Percentiles rank a stretch among this genome's conserved stretches.
Evolutionary conservation across 2,113 vertebrate genomes (phyloP).

Genomic region (Carettochelys insculpta): DNA sequence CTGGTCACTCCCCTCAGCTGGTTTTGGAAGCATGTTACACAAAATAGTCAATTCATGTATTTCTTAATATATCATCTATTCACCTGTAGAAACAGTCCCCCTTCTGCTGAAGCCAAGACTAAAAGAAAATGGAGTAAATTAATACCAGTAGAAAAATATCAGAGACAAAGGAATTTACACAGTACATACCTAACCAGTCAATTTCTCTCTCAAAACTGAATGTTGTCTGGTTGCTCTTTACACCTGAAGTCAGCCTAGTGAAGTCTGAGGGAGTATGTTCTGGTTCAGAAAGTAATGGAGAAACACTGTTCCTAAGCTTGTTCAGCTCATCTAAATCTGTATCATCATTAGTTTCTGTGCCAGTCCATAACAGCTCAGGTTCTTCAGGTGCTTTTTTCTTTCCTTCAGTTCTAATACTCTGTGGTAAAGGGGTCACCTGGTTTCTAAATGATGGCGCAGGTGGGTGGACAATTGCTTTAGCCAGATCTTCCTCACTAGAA

Average conservation of each 20-base stretch:
- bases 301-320: background rate
- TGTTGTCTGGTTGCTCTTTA: slow-evolving; percentile 51
- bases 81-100: background rate
- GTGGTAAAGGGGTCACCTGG: background rate
- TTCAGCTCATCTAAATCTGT: background rate
- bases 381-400: background rate
- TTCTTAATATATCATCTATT: background rate
- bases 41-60: background rate
- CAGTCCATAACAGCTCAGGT: background rate
- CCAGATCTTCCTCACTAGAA: slow-evolving; percentile 13
- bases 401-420: background rate
- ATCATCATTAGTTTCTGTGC: background rate
- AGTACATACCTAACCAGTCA: slow-evolving; percentile 11
- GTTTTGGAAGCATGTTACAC: background rate
- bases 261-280: slow-evolving; percentile 53
- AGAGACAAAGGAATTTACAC: background rate
- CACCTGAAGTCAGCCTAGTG: slow-evolving; percentile 3
- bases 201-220: slow-evolving; percentile 51
- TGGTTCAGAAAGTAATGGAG: background rate
- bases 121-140: background rate
- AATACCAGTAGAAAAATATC: background rate
- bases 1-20: background rate
- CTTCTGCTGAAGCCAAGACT: background rate
- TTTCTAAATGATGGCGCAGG: background rate
- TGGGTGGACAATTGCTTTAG: background rate